Conservation (phyloP, 2,888 invertebrate genomes). For the Agrotis clavis region DNA sequence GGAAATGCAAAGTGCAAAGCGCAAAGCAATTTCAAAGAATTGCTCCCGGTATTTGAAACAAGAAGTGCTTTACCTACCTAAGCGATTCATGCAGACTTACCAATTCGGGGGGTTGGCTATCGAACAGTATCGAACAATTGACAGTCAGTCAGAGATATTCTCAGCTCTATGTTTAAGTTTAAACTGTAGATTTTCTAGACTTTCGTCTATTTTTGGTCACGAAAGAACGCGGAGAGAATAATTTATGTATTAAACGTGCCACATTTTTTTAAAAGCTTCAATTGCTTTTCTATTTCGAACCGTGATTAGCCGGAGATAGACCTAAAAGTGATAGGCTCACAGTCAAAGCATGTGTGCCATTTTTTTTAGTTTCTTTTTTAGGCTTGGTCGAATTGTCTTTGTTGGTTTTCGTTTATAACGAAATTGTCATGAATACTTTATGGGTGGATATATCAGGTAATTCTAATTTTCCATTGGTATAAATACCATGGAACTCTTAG, state of each 20-base stretch:
- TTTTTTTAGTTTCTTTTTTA: no score
- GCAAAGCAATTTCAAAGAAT: conserved; percentile 70
- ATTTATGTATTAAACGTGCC: conserved; percentile 10
- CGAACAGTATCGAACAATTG: conserved; percentile 59
- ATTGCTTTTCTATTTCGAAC: neutral
- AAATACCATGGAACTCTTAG: neutral
- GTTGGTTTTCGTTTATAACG: neutral
- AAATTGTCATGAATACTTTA: neutral
- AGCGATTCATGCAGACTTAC: conserved; percentile 59
- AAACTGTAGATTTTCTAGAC: conserved; percentile 31
- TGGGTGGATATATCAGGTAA: neutral
- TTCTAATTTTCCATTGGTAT: neutral
- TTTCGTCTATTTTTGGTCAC: conserved; percentile 19
- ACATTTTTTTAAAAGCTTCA: conserved; percentile 23
- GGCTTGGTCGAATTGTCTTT: neutral
- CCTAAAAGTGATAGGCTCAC: neutral
- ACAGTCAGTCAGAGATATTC: conserved; percentile 51
- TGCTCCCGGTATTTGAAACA: conserved; percentile 67
- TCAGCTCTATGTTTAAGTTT: conserved; percentile 15
- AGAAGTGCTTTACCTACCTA: conserved; percentile 64
- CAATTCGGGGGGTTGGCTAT: conserved; percentile 44
- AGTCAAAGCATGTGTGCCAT: neutral
- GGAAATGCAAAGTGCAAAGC: conserved; percentile 70
- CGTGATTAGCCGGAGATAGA: neutral
- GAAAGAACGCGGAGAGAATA: conserved; percentile 19